Conservation (phyloP, 1,140 invertebrate genomes). For the Ctenoplectra terminalis region DNA sequence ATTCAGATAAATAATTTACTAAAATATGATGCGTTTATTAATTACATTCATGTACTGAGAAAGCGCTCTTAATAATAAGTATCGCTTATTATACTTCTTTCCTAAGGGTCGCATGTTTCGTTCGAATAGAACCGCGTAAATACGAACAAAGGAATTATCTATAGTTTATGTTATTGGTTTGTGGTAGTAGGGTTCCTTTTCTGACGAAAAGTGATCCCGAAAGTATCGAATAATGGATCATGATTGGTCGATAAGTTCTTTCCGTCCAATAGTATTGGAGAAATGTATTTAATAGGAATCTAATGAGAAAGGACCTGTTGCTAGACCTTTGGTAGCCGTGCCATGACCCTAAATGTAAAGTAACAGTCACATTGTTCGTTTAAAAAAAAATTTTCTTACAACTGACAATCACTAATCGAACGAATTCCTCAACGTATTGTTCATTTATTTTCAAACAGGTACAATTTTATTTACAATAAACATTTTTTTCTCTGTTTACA, state of each 20-base stretch:
- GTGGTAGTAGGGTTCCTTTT: background rate
- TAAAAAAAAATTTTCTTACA: background rate
- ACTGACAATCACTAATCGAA: background rate
- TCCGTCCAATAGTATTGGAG: slow-evolving; percentile 33
- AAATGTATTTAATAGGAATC: slow-evolving; percentile 7
- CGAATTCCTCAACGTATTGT: background rate
- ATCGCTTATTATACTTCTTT: background rate
- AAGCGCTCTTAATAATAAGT: background rate
- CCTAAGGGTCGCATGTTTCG: too few relatives aligned
- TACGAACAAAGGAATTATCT: background rate
- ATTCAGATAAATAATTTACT: background rate
- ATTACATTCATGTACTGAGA: background rate
- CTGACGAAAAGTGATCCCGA: background rate
- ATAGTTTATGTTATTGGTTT: too few relatives aligned
- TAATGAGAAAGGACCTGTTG: slow-evolving; percentile 29
- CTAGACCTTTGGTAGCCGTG: slow-evolving; percentile 38
- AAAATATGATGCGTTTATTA: background rate
- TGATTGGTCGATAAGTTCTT: slow-evolving; percentile 25
- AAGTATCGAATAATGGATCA: background rate
- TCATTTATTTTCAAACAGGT: slow-evolving; percentile 11
- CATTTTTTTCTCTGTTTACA: slow-evolving; percentile 1
- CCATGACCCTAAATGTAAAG: background rate
- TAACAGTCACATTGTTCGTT: slow-evolving; percentile 4
- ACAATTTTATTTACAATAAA: slow-evolving; percentile 1
- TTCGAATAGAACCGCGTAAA: slow-evolving; percentile 36